A percentile compares a stretch with the other conserved stretches of the same genome.
These are phyloP conservation scores for Malacoctenus gilli DNA, from an alignment of 2,797 vertebrate genomes.

Conservation along the genomic window DNA sequence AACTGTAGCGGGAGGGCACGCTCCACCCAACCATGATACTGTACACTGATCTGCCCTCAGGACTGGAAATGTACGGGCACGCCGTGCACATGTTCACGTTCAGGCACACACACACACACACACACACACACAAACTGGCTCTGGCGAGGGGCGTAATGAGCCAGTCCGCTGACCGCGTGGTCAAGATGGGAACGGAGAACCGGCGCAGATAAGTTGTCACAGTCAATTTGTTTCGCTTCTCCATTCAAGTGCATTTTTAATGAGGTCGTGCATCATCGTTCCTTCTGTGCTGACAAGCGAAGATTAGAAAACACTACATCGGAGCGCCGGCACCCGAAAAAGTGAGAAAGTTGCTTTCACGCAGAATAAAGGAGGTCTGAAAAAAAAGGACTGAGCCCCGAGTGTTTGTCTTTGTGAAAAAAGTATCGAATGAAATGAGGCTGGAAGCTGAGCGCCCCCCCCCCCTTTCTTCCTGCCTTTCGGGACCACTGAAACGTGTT, in stretches of 20 bases:
- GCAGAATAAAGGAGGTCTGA: too few species aligned
- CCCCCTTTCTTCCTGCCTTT: too few species aligned
- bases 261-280: slow-evolving; percentile 9
- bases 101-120: slow-evolving; percentile 7
- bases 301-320: too few species aligned
- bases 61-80: slow-evolving; percentile 24
- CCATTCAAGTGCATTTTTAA: slow-evolving; percentile 10
- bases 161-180: slow-evolving; percentile 15
- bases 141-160: background rate
- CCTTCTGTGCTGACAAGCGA: background rate
- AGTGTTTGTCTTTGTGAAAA: too few species aligned
- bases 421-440: too few species aligned
- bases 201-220: slow-evolving; percentile 7
- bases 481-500: too few species aligned
- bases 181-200: background rate
- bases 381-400: too few species aligned
- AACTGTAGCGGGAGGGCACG: slow-evolving; percentile 12
- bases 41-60: slow-evolving; percentile 43
- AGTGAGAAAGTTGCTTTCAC: too few species aligned
- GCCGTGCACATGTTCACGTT: slow-evolving; percentile 33
- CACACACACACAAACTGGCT: slow-evolving; percentile 3
- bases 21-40: slow-evolving; percentile 43
- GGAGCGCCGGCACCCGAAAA: too few species aligned
- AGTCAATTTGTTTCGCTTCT: slow-evolving; percentile 17
- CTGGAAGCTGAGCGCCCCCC: too few species aligned